Evolutionary conservation across 2,113 vertebrate species (phyloP), one percentile per base, ranked within the genome.

Genomic region (Speoplatyrhinus poulsoni): DNA sequence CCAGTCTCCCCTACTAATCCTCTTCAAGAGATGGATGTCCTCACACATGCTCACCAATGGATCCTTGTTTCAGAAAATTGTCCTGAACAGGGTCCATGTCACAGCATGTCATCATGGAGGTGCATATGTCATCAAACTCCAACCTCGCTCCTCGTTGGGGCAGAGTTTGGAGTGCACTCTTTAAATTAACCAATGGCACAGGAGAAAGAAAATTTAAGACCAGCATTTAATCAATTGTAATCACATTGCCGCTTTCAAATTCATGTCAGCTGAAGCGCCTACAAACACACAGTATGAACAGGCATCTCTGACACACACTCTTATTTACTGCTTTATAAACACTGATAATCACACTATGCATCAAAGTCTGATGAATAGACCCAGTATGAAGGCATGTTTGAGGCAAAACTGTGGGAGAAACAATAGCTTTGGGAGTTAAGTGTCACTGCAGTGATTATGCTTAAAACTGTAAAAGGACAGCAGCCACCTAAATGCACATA

Each of bases 281-380:
- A 60, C 60, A 17, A 19, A 50, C 19, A 61, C 46, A 57, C 36
- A 36, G 62, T 73, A 66, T 46, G 61, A 52, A 64, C 50, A 70
- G 65, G 60, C 54, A 65, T 72, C 53, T 74, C 33, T 36, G 8
- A 41, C 49, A 58, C 33, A 66, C 49, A 71, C 68, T 76, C 54
- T 82, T 76, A 87, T 91, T 85, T 91, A 88, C 80, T 81, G 75
- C 80, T 85, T 65, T 85, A 74, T 85, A 85, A 84, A 85, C 79
- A 85, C 79, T 79, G 80, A 78, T 82, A 88, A 83, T 89, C 77
- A 80, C 76, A 80, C 76, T 76, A 79, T 73, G 83, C 26, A 26
- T 26, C 26, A 26, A 26, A 26, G 26, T 55, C 77, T 88, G 88
- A 88, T 85, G 85, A 88, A 87, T 87, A 85, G 82, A 80, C 70